A percentile compares a stretch with the other conserved stretches of the same genome.
These are phyloP conservation scores for Larimichthys crocea DNA, from an alignment of 2,113 vertebrate genomes.

Conservation along the genomic window DNA sequence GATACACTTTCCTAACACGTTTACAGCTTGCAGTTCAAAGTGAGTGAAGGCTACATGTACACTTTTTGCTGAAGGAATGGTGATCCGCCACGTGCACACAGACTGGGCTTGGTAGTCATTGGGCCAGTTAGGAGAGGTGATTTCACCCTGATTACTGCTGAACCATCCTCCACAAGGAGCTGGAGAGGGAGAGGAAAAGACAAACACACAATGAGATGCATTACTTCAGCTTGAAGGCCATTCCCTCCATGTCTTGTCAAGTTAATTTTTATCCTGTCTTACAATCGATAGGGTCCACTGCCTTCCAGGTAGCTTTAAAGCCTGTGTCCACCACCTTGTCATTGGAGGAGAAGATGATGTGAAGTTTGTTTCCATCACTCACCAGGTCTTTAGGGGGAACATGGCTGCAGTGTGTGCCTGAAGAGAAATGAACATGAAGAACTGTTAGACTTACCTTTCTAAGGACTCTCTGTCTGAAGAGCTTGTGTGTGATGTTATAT, in stretches of 20 bases:
- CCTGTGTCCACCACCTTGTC: slow-evolving; percentile 83
- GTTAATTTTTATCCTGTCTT: not conserved
- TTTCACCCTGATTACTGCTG: slow-evolving; percentile 70
- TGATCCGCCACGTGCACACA: slow-evolving; percentile 83
- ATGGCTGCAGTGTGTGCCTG: slow-evolving; percentile 81
- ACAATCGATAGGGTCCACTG: slow-evolving; percentile 73
- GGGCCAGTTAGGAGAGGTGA: slow-evolving; percentile 82
- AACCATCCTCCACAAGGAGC: slow-evolving; percentile 81
- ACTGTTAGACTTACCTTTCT: not conserved
- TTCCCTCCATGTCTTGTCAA: not conserved
- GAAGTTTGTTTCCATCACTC: slow-evolving; percentile 75
- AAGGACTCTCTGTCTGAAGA: not conserved
- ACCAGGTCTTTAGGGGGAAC: slow-evolving; percentile 76
- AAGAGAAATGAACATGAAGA: slow-evolving; percentile 14
- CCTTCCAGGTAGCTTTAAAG: slow-evolving; percentile 81
- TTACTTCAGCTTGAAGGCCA: not conserved
- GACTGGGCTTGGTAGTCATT: slow-evolving; percentile 69
- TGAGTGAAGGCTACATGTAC: slow-evolving; percentile 80
- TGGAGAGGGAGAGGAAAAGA: not conserved
- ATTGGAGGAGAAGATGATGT: slow-evolving; percentile 81
- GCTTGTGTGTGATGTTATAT: not conserved
- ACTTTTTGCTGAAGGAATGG: slow-evolving; percentile 52
- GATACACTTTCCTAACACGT: slow-evolving; percentile 73
- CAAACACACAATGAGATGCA: not conserved
- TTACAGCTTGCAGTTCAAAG: slow-evolving; percentile 78